Evolutionary conservation across 2,797 vertebrate species (phyloP), one percentile per base, ranked within the genome.

Genomic region (Pseudomugil tenellus): DNA sequence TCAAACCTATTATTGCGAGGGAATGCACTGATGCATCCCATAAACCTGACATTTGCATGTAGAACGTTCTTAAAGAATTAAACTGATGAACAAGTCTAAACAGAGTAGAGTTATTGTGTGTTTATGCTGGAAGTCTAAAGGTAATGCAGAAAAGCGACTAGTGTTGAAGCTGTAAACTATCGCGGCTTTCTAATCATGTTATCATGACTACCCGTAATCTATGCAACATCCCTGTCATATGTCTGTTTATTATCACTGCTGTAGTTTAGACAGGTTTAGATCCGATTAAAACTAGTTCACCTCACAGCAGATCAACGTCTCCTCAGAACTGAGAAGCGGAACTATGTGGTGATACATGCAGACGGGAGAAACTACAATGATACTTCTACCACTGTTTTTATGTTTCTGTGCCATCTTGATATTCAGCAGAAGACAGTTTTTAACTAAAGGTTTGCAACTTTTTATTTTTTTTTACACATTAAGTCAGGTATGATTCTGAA

Each of bases 161-260:
- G 73, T 72, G 86, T 63, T 76, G 77, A 81, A 87, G 85, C 93
- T 96, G 96, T 96, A 96, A 96, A 96, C 85, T 87, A 94, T 94
- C 87, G 85, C 79, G 58, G 76, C 79, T 84, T 76, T 84, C 91
- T 91, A 93, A 82, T 86, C 72, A 70, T 81, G 76, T 94, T 77
- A 93, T 94, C 93, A 93, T 94, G 95, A 95, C 96, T 97, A 98
- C 97, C 96, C 96, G 96, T 97, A 98, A 96, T 97, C 95, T 97
- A 96, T 92, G 92, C 94, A 94, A 96, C 95, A 92, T 89, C 84
- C 87, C 83, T 95, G 95, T 17, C 12, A 95, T 95, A 70, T 86
- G 77, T 92, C 83, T 81, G 74, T 52, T 29, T 84, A 68, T 85
- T 83, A 49, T 76, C 71, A 79, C 85, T 79, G 81, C 81, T 89